Conservation (phyloP, 30 jellyfish, hydroid and myxozoan species). For the Aurelia aurita region DNA sequence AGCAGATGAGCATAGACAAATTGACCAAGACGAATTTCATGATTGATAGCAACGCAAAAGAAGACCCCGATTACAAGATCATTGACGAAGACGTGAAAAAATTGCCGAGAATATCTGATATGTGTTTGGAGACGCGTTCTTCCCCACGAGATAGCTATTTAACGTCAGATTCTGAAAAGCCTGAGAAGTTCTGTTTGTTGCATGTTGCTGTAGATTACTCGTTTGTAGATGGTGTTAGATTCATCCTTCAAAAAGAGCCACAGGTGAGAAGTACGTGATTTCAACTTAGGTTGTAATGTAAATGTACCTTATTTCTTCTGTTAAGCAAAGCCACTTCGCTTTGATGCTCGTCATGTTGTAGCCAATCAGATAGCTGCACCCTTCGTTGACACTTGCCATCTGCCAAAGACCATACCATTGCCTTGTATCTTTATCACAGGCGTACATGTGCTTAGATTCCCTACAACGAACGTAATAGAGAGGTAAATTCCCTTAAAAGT, state of each 20-base stretch:
- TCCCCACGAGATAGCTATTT: slow-evolving; percentile 1
- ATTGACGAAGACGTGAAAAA: slow-evolving; percentile 55
- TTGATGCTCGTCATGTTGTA: no score
- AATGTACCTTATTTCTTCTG: no score
- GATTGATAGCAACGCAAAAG: slow-evolving; percentile 69
- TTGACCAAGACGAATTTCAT: background rate
- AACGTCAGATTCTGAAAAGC: slow-evolving; percentile 25
- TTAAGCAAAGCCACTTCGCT: no score
- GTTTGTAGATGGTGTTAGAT: slow-evolving; percentile 60
- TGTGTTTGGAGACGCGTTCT: slow-evolving; percentile 1
- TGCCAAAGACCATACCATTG: no score
- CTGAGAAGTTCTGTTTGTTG: slow-evolving; percentile 73
- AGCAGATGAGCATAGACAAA: slow-evolving; percentile 5
- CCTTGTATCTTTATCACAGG: no score
- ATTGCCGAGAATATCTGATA: slow-evolving; percentile 46
- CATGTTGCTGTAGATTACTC: slow-evolving; percentile 86
- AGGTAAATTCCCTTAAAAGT: no score
- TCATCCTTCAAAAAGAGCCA: slow-evolving; percentile 61
- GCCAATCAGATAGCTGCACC: no score
- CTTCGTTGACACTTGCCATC: no score
- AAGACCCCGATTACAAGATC: slow-evolving; percentile 51
- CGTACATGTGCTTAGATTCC: no score
- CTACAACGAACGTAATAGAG: no score
- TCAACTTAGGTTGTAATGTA: no score
- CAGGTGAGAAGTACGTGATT: slow-evolving; percentile 38